These are phyloP conservation scores for Tipula lateralis DNA, from an alignment of 2,888 invertebrate genomes.

Conservation along the genomic window DNA sequence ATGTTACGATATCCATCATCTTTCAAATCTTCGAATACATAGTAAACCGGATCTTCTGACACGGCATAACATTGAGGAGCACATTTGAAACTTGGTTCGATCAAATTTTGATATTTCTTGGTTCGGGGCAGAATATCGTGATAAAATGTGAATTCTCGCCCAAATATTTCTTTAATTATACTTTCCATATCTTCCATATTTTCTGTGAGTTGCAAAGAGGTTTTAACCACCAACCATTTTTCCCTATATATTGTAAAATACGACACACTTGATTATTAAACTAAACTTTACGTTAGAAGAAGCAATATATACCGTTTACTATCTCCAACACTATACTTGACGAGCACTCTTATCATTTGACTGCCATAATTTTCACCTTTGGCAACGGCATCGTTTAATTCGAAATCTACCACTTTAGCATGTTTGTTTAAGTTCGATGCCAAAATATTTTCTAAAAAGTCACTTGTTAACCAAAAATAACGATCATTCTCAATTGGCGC, in stretches of 20 bases:
- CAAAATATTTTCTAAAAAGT: neutral
- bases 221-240: neutral
- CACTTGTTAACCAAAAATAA: neutral
- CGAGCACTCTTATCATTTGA: neutral
- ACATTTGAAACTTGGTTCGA: neutral
- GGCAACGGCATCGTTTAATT: neutral
- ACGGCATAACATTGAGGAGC: neutral
- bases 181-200: neutral
- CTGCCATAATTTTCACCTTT: neutral
- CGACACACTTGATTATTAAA: neutral
- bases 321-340: neutral
- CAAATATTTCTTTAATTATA: neutral
- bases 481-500: neutral
- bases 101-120: neutral
- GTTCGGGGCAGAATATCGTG: neutral
- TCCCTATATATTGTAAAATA: neutral
- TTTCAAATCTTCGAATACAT: constrained; percentile 6
- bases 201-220: neutral
- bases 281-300: neutral
- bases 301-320: neutral
- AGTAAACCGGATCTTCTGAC: neutral
- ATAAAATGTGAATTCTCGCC: neutral
- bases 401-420: neutral
- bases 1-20: neutral
- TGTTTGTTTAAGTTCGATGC: neutral